Percentiles rank a stretch among this genome's conserved stretches.
Evolutionary conservation across 2,113 vertebrate genomes (phyloP).

Genomic region (Pionites leucogaster): DNA sequence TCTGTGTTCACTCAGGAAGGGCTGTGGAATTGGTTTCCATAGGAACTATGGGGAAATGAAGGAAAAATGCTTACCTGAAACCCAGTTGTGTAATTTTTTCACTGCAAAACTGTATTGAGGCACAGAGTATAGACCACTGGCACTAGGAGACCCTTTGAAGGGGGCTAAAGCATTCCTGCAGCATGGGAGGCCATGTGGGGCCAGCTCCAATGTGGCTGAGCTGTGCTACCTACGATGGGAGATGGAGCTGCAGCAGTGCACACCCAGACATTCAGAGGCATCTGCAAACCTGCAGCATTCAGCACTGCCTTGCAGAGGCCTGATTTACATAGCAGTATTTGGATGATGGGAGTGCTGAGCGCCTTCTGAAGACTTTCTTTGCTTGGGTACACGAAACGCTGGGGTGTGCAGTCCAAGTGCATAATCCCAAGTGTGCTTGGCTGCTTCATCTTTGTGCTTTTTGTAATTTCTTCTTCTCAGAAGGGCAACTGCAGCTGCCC

Average conservation of each 20-base stretch:
- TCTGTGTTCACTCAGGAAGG: background rate
- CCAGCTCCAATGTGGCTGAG: background rate
- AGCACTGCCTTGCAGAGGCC: background rate
- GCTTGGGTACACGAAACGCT: background rate
- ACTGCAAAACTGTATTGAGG: background rate
- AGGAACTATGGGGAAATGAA: background rate
- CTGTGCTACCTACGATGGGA: fast-evolving
- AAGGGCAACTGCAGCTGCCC: background rate
- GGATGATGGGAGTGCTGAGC: background rate
- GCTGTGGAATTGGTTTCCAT: background rate
- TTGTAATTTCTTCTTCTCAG: background rate
- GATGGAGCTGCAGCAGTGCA: background rate
- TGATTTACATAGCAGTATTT: background rate
- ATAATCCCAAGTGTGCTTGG: background rate
- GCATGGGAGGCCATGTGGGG: background rate
- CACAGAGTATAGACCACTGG: background rate
- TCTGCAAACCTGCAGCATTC: background rate
- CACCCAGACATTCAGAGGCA: background rate
- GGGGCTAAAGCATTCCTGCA: no score
- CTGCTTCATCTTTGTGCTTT: background rate
- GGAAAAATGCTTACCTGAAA: background rate
- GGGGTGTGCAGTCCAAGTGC: background rate
- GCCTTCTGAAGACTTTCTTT: background rate
- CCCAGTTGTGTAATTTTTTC: background rate
- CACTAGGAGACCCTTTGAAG: background rate